Evolutionary conservation across 2,888 invertebrate genomes (phyloP), one percentile per base, ranked within the genome.

Genomic region (Taphrorychus bicolor): DNA sequence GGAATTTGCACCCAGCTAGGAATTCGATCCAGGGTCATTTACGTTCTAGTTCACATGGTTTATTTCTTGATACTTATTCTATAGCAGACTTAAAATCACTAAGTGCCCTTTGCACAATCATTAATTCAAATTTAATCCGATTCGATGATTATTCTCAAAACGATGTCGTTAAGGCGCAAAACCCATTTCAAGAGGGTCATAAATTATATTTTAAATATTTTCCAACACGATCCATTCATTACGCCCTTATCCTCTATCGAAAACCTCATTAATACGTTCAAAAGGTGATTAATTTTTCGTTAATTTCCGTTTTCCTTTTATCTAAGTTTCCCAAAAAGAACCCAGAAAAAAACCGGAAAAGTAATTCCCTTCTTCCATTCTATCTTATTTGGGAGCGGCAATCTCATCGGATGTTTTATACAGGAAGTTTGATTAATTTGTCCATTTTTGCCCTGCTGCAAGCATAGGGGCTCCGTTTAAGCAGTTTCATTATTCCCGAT

Each of bases 251-350:
- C 54, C 54, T 16, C 32, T 32, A 57, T 57, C 57, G 57, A 57
- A 57, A 57, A 57, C 57, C 57, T 57, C 57, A 57, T 57, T 57
- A 57, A 54, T 57, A 14, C 57, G 54, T 42, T 57, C 41, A 57
- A 57, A 57, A 42, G 42, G 57, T 57, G 57, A 57, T 57, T 57
- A 57, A 57, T 57, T 57, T 57, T 57, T 57, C 57, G 57, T 57
- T 57, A 57, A 57, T 57, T 57, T 57, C 57, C 57, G 57, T 42
- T 57, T 57, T 42, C 42, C 57, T 57, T 57, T 57, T 57, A 57
- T 57, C 57, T 57, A 57, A 18, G 54, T n/a, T 32, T 23, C 16
- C 24, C 54, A 18, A 54, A 54, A 54, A 23, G 42, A 41, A 5
- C 21, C 14, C 16, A 18, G 32, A 57, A 40, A 57, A 57, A 57